These are phyloP conservation scores for Neotragus pygmaeus DNA, from an alignment of 2,113 vertebrate genomes.

Conservation along the genomic window DNA sequence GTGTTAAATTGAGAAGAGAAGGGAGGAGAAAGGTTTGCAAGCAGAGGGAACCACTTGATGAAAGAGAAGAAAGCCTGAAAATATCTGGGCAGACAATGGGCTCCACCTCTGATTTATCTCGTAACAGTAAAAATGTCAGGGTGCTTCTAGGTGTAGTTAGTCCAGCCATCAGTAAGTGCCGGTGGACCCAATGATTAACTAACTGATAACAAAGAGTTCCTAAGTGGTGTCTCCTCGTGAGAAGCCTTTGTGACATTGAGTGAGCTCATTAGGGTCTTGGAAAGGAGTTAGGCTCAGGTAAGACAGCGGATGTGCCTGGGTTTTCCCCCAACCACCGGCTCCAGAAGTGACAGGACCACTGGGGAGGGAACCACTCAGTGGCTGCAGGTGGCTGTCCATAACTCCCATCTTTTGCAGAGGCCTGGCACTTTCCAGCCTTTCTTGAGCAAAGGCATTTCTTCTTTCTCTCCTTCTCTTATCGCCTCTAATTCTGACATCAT, in stretches of 20 bases:
- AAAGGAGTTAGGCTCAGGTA: not conserved
- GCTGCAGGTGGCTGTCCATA: not conserved
- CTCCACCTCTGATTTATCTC: not conserved
- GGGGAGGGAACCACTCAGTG: too few species aligned
- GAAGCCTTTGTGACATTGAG: not conserved
- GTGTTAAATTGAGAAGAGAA: not conserved
- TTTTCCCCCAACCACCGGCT: not conserved
- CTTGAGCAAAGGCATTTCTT: accelerated
- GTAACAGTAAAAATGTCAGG: not conserved
- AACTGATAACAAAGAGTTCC: constrained; percentile 7
- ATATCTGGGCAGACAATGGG: not conserved
- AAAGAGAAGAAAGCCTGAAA: not conserved
- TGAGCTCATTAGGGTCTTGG: not conserved
- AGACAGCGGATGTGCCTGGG: not conserved
- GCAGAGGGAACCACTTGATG: not conserved
- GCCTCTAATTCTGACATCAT: not conserved
- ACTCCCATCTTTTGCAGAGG: accelerated
- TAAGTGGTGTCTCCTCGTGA: not conserved
- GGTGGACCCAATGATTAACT: constrained; percentile 23
- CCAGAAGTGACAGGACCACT: not conserved
- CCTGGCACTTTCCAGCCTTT: not conserved
- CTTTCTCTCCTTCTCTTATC: not conserved
- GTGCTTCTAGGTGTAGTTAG: not conserved
- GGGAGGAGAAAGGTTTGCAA: not conserved
- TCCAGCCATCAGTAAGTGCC: not conserved